Conservation (phyloP, 2,888 invertebrate genomes). For the Nezara viridula region DNA sequence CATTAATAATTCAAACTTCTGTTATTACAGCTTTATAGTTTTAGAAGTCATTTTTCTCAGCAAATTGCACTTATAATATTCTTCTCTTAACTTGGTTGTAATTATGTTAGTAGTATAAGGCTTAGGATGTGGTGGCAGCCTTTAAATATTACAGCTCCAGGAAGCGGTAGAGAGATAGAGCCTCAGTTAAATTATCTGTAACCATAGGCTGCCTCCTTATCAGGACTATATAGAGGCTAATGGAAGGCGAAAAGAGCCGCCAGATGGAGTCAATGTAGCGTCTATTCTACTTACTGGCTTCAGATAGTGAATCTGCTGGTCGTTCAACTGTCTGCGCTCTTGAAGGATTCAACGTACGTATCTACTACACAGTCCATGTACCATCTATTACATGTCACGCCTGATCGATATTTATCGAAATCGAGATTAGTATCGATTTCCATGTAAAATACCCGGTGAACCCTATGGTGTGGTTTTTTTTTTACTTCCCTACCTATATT, state of each 20-base stretch:
- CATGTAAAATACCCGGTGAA: no score
- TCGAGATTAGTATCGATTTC: no score
- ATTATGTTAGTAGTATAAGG: no score
- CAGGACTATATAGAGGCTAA: neutral
- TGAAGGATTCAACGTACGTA: neutral
- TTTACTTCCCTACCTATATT: no score
- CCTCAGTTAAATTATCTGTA: neutral
- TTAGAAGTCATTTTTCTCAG: no score
- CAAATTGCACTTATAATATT: no score
- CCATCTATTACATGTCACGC: neutral
- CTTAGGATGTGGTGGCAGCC: no score
- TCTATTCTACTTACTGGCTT: neutral
- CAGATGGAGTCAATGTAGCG: slow-evolving; percentile 22
- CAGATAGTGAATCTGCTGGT: neutral
- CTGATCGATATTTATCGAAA: no score
- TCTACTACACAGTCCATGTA: neutral
- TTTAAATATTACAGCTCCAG: slow-evolving; percentile 3
- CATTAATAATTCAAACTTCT: no score
- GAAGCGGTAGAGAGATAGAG: slow-evolving; percentile 13
- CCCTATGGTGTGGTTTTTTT: no score
- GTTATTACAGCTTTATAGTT: no score
- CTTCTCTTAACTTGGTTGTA: no score
- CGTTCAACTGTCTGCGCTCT: neutral
- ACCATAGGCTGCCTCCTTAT: neutral
- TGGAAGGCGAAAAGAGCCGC: neutral